Base-by-base conservation (phyloP, 2,888 invertebrate species). In the Apomyelois bistriatella region DNA sequence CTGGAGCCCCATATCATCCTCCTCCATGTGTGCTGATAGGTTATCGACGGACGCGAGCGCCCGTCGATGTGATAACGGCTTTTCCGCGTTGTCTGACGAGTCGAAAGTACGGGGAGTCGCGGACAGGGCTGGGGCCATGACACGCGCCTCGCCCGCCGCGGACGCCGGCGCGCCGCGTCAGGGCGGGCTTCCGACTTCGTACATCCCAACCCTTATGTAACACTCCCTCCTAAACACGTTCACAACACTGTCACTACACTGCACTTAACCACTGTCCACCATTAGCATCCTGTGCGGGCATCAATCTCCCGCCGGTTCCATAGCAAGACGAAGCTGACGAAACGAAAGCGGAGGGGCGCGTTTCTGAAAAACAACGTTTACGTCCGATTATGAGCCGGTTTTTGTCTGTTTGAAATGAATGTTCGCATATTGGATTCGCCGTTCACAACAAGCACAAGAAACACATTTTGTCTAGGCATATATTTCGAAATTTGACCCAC, bases 121-220 rank as follows among this genome's bases (percentile, higher is more conserved):
- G 82, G 96, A 95, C 90, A 97, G 94, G 92, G 97, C 97, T 92
- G 97, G 97, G 93, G 97, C 97, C 97, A 97, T 97, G 93, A 95
- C 92, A 95, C 94, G 91, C 92, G 92, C 92, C 88, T 68, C 88
- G 68, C 61, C 66, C 85, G 86, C 91, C 91, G 91, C 73, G 74
- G 77, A 79, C 83, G 79, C 83, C 74, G 76, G 77, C 81, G 74
- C 79, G 73, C 67, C 76, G 79, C 78, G 75, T 86, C 85, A 87
- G 77, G 80, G 79, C 79, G 76, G 75, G 74, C 80, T 76, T 66
- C 73, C 76, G 59, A 67, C 64, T 66, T 73, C 72, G 64, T 72
- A 70, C 89, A 89, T 86, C 63, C 65, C 75, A 61, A 60, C 66
- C 74, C 85, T 88, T 87, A 88, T 87, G 74, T 89, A 88, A 89